Conservation (phyloP, 2,113 vertebrate species). For the Alouatta palliata region DNA sequence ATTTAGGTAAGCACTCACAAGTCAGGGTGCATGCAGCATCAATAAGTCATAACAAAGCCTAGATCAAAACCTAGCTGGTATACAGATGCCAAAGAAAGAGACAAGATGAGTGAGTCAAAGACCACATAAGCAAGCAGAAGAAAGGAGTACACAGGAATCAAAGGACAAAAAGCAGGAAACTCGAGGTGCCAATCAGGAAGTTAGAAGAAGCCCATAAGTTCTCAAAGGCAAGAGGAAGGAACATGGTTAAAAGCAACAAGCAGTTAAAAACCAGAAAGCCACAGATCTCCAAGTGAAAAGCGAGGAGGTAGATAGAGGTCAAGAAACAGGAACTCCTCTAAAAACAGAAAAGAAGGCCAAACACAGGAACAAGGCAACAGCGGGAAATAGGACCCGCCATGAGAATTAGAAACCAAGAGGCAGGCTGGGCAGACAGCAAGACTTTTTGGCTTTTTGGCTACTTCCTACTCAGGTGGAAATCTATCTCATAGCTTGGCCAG, state of each 20-base stretch:
- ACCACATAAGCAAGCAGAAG: neutral
- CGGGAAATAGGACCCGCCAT: neutral
- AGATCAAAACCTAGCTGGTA: neutral
- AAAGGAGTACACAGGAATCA: neutral
- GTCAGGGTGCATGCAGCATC: neutral
- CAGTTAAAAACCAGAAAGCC: neutral
- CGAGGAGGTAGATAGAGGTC: neutral
- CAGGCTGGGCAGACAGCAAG: neutral
- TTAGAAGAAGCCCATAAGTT: neutral
- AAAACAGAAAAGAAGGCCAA: neutral
- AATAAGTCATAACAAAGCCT: neutral
- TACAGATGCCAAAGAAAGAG: conserved; percentile 1
- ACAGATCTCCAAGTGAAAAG: neutral
- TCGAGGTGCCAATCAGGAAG: neutral
- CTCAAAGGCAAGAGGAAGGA: neutral
- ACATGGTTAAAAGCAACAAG: neutral
- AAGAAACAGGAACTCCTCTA: neutral
- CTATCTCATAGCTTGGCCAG: neutral
- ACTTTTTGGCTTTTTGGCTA: neutral
- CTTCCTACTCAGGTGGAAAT: neutral
- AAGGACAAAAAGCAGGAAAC: neutral
- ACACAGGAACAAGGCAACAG: neutral
- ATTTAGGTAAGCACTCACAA: neutral
- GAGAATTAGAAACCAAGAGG: conserved; percentile 16
- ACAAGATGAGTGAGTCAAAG: neutral